phyloP scores from a whole-genome alignment of 1,140 invertebrate species.

The Tachypleus tridentatus region DNA sequence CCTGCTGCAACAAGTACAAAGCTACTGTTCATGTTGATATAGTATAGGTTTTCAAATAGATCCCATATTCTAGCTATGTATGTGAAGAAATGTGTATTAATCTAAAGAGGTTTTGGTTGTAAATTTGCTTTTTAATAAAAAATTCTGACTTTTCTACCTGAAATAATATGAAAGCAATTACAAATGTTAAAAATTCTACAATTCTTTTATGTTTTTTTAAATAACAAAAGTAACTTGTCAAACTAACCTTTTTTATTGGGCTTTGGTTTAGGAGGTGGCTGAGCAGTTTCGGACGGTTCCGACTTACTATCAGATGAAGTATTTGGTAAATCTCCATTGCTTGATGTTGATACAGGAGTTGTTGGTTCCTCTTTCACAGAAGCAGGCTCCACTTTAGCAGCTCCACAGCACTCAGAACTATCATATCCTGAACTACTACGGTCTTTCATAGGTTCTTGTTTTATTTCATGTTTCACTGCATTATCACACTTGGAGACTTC shows the following conservation, averaged over 20 bases:
- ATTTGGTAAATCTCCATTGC: constrained; percentile 2
- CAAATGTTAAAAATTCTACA: no score
- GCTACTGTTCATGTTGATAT: no score
- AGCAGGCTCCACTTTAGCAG: constrained; percentile 21
- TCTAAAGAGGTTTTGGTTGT: no score
- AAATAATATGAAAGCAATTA: no score
- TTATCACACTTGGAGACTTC: not conserved
- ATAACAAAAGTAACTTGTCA: not conserved
- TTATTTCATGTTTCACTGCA: constrained; percentile 53
- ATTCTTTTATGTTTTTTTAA: no score
- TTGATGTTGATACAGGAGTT: constrained; percentile 36
- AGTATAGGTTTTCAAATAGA: no score
- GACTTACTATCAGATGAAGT: constrained; percentile 8
- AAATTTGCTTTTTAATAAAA: no score
- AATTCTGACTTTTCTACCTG: no score
- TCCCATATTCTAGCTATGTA: no score
- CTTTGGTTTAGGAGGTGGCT: constrained; percentile 10
- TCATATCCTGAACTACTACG: constrained; percentile 6
- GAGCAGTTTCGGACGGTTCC: constrained; percentile 15
- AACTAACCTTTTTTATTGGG: constrained; percentile 18
- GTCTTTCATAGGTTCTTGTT: constrained; percentile 50
- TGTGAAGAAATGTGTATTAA: no score
- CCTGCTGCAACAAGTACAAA: no score
- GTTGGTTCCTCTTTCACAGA: constrained; percentile 48
- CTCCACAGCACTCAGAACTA: not conserved